These are phyloP conservation scores for Lydus trimaculatus DNA, from an alignment of 2,888 invertebrate genomes.

Conservation along the genomic window DNA sequence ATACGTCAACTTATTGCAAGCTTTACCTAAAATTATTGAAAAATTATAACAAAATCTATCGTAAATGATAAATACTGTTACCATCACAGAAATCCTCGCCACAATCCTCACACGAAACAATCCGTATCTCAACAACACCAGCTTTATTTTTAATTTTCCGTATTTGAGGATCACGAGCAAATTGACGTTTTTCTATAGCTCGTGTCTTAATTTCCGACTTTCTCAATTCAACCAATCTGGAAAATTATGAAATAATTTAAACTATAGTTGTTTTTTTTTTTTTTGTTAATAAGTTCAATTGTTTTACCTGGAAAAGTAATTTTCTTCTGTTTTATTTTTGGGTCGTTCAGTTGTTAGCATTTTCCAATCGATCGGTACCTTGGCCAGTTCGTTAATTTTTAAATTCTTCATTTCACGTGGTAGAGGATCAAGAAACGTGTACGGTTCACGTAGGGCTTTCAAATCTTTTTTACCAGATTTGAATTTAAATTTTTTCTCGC, in stretches of 20 bases:
- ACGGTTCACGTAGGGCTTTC: conserved; percentile 69
- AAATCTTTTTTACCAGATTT: conserved; percentile 77
- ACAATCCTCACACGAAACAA: conserved; percentile 79
- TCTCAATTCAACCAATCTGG: conserved; percentile 79
- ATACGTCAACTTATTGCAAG: conserved; percentile 66
- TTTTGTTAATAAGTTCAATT: neutral
- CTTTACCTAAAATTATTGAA: conserved; percentile 56
- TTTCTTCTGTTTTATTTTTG: conserved; percentile 83
- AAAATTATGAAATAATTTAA: too few relatives aligned
- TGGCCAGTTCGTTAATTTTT: conserved; percentile 78
- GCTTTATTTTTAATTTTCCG: conserved; percentile 83
- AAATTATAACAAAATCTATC: neutral
- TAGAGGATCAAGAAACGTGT: conserved; percentile 77
- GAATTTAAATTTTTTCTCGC: conserved; percentile 77
- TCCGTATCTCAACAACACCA: conserved; percentile 80
- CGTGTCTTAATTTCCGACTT: conserved; percentile 79
- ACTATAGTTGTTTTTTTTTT: neutral
- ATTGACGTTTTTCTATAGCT: conserved; percentile 73
- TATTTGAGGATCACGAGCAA: conserved; percentile 70
- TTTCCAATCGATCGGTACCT: conserved; percentile 90
- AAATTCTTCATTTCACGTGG: conserved; percentile 82
- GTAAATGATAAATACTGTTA: conserved; percentile 45
- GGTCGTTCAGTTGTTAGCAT: conserved; percentile 91
- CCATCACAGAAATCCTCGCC: conserved; percentile 87
- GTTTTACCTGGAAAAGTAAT: conserved; percentile 79